Base-by-base conservation (phyloP, 2,888 invertebrate genomes). In the Drosophila koepferae region DNA sequence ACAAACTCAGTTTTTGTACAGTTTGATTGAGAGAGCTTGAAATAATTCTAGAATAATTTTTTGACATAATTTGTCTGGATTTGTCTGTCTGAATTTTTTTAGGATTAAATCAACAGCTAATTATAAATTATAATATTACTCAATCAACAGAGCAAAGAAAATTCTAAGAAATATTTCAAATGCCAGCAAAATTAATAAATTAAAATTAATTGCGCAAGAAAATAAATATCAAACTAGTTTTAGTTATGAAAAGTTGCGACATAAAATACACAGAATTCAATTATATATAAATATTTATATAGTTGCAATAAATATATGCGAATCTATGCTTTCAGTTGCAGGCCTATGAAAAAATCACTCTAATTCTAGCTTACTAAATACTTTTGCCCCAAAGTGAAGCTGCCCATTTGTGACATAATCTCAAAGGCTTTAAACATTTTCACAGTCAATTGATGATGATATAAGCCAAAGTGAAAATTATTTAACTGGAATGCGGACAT, bases 171-270 rank as follows among this genome's bases (percentile, higher is more conserved):
- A 18, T 34, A 51, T 12, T 34, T 12, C 7, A 51, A 12, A 18
- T 31, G 18, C 1, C n/a, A 9, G 10, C 31, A 31, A 31, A 49
- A 51, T 31, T 51, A 12, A 12, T 34, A 18, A 34, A 12, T 18
- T n/a, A 12, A 34, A 2, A 18, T 31, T 16, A n/a, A 0, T 49
- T 49, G 28, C 48, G 31, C 48, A 10, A 49, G 48, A 31, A 31
- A 49, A 6, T 34, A 31, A 49, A 49, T 49, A 18, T 34, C 49
- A 49, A 49, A 49, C 49, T n/a, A 2, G n/a, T 46, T 46, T 46
- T 1, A 23, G 2, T n/a, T 49, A 31, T 31, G 28, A 28, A n/a
- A 49, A 31, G 28, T 28, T 28, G 28, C 28, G 28, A 28, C 28
- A 23, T 23, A 4, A 23, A 23, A 23, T 23, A 23, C 23, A 23